These are phyloP conservation scores for Coecobrya sp. DNA, from an alignment of 2,888 invertebrate genomes.

Conservation along the genomic window DNA sequence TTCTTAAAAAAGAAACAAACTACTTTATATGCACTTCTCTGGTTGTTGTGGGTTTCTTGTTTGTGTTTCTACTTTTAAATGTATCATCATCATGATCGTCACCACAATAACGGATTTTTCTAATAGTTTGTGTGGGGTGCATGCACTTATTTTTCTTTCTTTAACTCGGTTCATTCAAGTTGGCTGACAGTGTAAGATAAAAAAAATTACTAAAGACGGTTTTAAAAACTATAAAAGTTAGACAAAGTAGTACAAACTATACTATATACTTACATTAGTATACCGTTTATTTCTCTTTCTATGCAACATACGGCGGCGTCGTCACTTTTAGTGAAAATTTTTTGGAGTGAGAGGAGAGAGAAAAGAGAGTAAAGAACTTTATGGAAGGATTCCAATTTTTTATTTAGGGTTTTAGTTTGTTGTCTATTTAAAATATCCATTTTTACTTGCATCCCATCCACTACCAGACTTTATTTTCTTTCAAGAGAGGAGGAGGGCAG, in stretches of 20 bases:
- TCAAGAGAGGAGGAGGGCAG: no score
- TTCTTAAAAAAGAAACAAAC: no score
- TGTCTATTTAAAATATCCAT: not conserved
- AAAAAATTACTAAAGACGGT: not conserved
- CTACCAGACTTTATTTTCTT: no score
- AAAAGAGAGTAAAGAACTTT: conserved; percentile 3
- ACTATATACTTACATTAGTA: no score
- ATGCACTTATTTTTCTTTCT: not conserved
- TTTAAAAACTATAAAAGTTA: not conserved
- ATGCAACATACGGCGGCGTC: not conserved
- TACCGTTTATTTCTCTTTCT: no score
- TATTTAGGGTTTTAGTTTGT: not conserved
- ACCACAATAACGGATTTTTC: not conserved
- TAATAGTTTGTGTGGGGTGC: not conserved
- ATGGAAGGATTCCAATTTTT: conserved; percentile 34
- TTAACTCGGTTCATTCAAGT: not conserved
- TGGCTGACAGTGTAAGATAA: not conserved
- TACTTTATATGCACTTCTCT: no score
- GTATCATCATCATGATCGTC: no score
- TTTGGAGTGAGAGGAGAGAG: not conserved
- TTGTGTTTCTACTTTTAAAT: no score
- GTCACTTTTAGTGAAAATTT: not conserved
- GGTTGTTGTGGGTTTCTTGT: no score
- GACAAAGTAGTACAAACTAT: not conserved
- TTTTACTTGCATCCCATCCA: not conserved